Percentiles rank a stretch among this genome's conserved stretches.
Evolutionary conservation across 2,888 invertebrate species (phyloP).

Genomic region (Adelphocoris suturalis): DNA sequence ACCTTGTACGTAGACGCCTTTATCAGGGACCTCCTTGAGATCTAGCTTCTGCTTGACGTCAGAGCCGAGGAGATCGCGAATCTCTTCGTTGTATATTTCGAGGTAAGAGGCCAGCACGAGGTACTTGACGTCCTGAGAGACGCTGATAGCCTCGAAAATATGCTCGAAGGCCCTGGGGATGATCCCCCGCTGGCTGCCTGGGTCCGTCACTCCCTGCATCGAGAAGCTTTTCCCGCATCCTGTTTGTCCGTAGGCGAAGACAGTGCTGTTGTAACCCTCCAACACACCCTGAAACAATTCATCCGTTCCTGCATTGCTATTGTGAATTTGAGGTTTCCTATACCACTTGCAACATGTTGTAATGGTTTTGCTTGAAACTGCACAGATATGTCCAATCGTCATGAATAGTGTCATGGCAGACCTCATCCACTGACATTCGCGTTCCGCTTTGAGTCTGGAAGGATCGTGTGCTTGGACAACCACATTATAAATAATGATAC

Average conservation of each 20-base stretch:
- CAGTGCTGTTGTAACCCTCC: constrained; percentile 95
- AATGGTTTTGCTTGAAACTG: too few relatives aligned
- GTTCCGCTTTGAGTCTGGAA: too few relatives aligned
- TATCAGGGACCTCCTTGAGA: constrained; percentile 84
- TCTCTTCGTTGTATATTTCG: constrained; percentile 92
- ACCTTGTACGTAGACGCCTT: constrained; percentile 84
- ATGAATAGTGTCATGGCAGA: too few relatives aligned
- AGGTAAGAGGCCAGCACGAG: constrained; percentile 88
- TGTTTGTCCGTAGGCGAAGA: constrained; percentile 96
- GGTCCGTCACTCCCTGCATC: constrained; percentile 87
- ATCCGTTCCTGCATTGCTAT: not conserved
- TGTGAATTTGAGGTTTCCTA: too few relatives aligned
- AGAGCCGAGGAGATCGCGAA: constrained; percentile 84
- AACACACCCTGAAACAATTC: constrained; percentile 84
- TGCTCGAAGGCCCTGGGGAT: constrained; percentile 90
- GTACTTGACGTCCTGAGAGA: constrained; percentile 84
- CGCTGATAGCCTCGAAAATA: constrained; percentile 90
- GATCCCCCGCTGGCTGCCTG: constrained; percentile 81
- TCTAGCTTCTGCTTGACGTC: constrained; percentile 83
- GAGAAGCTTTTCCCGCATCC: constrained; percentile 95
- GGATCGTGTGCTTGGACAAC: too few relatives aligned
- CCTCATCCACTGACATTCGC: too few relatives aligned
- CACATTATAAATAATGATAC: too few relatives aligned
- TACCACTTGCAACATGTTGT: too few relatives aligned
- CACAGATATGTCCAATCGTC: too few relatives aligned